phyloP scores from a whole-genome alignment of 2,113 vertebrate species.

The Nothocercus julius region DNA sequence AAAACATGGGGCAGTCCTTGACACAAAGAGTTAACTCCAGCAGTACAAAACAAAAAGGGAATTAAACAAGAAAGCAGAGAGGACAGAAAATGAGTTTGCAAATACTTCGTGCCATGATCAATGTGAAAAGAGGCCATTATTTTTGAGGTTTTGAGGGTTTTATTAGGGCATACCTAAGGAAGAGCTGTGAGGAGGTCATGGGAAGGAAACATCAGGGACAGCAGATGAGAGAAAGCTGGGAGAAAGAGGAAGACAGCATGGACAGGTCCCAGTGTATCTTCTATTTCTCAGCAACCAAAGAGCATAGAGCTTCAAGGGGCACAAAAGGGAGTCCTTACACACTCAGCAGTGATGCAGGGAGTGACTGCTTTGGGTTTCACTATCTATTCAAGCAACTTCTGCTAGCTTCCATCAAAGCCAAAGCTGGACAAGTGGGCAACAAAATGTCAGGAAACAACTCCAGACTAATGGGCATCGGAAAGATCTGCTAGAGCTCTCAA shows the following conservation, averaged over 20 bases:
- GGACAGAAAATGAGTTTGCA: background rate
- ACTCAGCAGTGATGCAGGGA: background rate
- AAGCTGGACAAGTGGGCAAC: background rate
- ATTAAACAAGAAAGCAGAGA: background rate
- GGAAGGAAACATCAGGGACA: background rate
- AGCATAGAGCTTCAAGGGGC: background rate
- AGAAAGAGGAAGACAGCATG: background rate
- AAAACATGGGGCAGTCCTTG: background rate
- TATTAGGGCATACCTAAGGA: background rate
- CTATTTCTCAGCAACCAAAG: background rate
- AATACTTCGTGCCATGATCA: background rate
- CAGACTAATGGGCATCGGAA: background rate
- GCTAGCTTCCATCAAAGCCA: background rate
- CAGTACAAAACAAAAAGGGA: background rate
- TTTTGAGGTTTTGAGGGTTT: background rate
- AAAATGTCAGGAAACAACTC: constrained; percentile 23
- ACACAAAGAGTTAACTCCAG: background rate
- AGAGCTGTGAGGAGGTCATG: background rate
- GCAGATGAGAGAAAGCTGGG: background rate
- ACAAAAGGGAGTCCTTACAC: background rate
- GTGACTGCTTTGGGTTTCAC: accelerated
- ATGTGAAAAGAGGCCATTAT: background rate
- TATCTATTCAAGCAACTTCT: constrained; percentile 1
- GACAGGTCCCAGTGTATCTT: background rate
- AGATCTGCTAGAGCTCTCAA: constrained; percentile 52